Percentiles rank a stretch among this genome's conserved stretches.
phyloP scores from a whole-genome alignment of 37 sponge, comb jelly and placozoan genomes.

The Crambe crambe region DNA sequence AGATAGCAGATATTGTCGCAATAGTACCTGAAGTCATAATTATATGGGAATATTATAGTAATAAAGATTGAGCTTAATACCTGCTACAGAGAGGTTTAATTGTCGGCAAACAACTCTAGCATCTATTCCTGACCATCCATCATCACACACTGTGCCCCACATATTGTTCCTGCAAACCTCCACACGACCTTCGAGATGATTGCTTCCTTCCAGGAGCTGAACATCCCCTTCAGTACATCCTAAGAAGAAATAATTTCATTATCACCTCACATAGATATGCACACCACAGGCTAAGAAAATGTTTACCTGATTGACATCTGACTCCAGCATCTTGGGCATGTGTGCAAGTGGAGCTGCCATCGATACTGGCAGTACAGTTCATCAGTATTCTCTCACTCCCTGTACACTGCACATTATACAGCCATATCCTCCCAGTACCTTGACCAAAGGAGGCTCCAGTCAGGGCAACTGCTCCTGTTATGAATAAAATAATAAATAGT shows the following conservation, averaged over 20 bases:
- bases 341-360: background rate
- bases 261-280: background rate
- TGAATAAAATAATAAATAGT: too few relatives aligned
- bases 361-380: background rate
- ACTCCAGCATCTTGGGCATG: conserved; percentile 28
- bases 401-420: background rate
- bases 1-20: background rate
- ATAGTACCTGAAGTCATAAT: background rate
- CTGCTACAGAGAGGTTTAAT: background rate
- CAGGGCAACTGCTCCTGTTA: background rate
- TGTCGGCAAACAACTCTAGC: conserved; percentile 3
- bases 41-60: too few relatives aligned
- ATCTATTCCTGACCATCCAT: background rate
- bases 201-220: background rate
- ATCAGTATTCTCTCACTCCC: background rate
- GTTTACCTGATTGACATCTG: conserved; percentile 21
- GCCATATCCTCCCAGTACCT: background rate
- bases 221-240: background rate
- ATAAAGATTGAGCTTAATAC: too few relatives aligned
- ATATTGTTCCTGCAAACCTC: background rate
- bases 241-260: background rate
- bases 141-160: conserved; percentile 15
- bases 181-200: background rate
- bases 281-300: too few relatives aligned
- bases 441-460: conserved; percentile 9